phyloP scores from a whole-genome alignment of 2,113 vertebrate species.

The Chaetops frenatus region DNA sequence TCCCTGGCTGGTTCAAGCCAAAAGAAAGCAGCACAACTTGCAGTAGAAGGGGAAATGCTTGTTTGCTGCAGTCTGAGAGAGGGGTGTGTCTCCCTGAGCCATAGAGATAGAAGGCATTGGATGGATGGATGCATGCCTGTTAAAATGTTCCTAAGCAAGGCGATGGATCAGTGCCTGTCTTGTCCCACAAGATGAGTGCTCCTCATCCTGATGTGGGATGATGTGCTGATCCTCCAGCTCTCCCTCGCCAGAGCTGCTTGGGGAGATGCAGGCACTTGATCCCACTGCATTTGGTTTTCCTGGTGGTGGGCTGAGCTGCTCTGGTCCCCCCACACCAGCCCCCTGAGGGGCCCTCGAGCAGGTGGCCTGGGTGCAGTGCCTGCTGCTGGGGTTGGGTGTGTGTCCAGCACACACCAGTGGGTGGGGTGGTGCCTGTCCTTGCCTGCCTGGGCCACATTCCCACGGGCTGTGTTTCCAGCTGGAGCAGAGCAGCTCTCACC shows the following conservation, averaged over 20 bases:
- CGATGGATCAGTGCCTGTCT: neutral
- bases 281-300: neutral
- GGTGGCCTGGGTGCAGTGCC: neutral
- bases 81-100: neutral
- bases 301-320: neutral
- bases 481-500: neutral
- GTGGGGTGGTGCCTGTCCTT: neutral
- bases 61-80: neutral
- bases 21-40: neutral
- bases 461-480: neutral
- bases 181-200: fast-evolving
- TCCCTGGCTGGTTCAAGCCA: neutral
- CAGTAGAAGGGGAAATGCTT: neutral
- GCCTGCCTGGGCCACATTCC: neutral
- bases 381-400: neutral
- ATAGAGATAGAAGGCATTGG: neutral
- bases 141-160: neutral
- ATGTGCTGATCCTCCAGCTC: neutral
- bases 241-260: neutral
- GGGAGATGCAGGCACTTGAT: fast-evolving
- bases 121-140: neutral
- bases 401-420: neutral
- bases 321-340: neutral
- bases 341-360: fast-evolving
- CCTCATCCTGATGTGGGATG: neutral